These are phyloP conservation scores for Liopterus haemorrhoidalis DNA, from an alignment of 2,888 invertebrate genomes.

Conservation along the genomic window DNA sequence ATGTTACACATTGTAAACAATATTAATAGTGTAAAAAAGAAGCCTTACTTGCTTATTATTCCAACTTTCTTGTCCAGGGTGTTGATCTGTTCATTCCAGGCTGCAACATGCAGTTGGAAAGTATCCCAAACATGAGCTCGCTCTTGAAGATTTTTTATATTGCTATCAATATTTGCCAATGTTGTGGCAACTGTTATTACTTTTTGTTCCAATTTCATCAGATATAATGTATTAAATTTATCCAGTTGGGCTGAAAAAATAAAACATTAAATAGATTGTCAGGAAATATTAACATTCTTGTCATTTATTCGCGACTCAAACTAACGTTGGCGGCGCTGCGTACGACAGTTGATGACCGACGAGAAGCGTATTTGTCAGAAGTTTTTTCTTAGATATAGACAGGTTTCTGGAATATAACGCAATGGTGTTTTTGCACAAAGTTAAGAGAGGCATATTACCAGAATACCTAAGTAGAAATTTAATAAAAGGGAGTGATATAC, in stretches of 20 bases:
- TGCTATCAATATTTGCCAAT: slow-evolving; percentile 45
- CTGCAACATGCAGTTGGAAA: slow-evolving; percentile 49
- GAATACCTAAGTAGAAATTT: too few relatives aligned
- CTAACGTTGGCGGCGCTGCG: too few relatives aligned
- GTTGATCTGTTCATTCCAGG: slow-evolving; percentile 52
- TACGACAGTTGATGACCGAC: too few relatives aligned
- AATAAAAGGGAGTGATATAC: too few relatives aligned
- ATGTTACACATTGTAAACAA: background rate
- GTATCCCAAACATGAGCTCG: slow-evolving; percentile 51
- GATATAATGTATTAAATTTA: slow-evolving; percentile 44
- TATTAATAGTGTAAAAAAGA: background rate
- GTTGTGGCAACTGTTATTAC: slow-evolving; percentile 42
- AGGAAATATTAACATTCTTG: too few relatives aligned
- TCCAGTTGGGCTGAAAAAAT: slow-evolving; percentile 41
- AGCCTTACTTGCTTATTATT: slow-evolving; percentile 45
- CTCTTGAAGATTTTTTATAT: slow-evolving; percentile 47
- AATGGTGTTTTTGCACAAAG: too few relatives aligned
- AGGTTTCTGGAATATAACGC: too few relatives aligned
- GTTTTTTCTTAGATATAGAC: too few relatives aligned
- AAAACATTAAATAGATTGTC: background rate
- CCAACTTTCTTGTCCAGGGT: slow-evolving; percentile 49
- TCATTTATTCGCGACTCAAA: too few relatives aligned
- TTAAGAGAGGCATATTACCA: too few relatives aligned
- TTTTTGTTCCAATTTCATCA: slow-evolving; percentile 45
- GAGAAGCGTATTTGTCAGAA: too few relatives aligned